Evolutionary conservation across 30 jellyfish, hydroid and myxozoan species (phyloP).

Genomic region (Aurelia aurita): DNA sequence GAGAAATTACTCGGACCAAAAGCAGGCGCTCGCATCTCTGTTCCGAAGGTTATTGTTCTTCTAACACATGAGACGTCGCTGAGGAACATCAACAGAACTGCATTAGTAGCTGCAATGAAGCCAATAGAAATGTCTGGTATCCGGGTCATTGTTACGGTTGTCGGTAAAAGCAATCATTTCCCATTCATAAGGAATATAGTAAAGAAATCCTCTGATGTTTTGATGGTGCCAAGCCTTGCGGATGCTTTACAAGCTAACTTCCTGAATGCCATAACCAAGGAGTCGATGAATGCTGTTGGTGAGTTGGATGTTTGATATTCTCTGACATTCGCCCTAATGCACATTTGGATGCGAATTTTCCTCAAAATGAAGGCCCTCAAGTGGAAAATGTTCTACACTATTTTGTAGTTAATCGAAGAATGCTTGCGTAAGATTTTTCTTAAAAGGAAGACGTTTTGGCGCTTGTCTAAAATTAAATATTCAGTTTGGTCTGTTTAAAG

Average conservation of each 20-base stretch:
- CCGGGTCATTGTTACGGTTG: constrained; percentile 36
- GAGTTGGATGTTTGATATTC: too few relatives aligned
- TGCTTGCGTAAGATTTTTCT: too few relatives aligned
- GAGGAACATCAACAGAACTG: constrained; percentile 9
- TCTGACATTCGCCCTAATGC: too few relatives aligned
- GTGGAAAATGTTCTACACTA: too few relatives aligned
- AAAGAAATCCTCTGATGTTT: constrained; percentile 31
- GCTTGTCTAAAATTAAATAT: too few relatives aligned
- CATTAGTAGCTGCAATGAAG: constrained; percentile 37
- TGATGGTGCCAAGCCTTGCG: constrained; percentile 25
- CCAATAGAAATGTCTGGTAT: constrained; percentile 61
- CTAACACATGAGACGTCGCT: constrained; percentile 53
- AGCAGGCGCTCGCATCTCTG: constrained; percentile 47
- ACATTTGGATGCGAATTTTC: too few relatives aligned
- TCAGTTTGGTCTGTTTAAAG: too few relatives aligned
- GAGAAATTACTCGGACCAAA: constrained; percentile 29
- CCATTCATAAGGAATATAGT: constrained; percentile 15
- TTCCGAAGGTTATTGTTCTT: constrained; percentile 52
- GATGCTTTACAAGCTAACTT: constrained; percentile 39
- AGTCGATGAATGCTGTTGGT: constrained; percentile 47
- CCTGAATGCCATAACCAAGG: constrained; percentile 26
- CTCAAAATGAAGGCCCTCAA: too few relatives aligned
- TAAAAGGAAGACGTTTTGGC: too few relatives aligned
- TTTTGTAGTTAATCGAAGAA: too few relatives aligned
- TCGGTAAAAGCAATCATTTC: constrained; percentile 36